Evolutionary conservation across 2,888 invertebrate genomes (phyloP).

Genomic region (Apotomis capreana): DNA sequence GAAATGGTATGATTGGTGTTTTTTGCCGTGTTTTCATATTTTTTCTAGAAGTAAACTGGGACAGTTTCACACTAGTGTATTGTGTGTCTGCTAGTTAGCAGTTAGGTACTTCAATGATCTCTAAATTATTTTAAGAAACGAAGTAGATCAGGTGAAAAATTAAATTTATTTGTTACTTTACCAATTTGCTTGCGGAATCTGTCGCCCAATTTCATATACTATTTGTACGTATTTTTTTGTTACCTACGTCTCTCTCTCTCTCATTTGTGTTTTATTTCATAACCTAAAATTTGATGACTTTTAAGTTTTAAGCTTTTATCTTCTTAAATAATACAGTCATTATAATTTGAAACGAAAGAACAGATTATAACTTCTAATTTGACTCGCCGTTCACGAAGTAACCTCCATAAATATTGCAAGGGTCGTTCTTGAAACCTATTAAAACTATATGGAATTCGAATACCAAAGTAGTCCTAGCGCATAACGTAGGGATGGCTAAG

Average conservation of each 20-base stretch:
- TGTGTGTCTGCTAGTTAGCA: too few relatives aligned
- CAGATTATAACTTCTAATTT: not conserved
- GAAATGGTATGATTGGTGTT: slow-evolving; percentile 26
- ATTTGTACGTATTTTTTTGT: too few relatives aligned
- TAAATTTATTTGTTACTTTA: too few relatives aligned
- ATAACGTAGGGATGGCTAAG: slow-evolving; percentile 49
- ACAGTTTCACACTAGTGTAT: not conserved
- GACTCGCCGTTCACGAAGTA: slow-evolving; percentile 15
- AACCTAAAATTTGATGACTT: too few relatives aligned
- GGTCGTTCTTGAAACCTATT: slow-evolving; percentile 46
- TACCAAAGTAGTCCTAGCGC: slow-evolving; percentile 49
- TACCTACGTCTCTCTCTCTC: too few relatives aligned
- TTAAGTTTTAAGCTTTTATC: too few relatives aligned
- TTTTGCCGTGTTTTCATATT: slow-evolving; percentile 21
- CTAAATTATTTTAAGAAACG: too few relatives aligned
- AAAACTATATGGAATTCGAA: slow-evolving; percentile 53
- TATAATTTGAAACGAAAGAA: not conserved
- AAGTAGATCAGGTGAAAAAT: too few relatives aligned
- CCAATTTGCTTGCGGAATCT: too few relatives aligned
- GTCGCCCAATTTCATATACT: too few relatives aligned
- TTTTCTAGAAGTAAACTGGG: not conserved
- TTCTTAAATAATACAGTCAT: not conserved
- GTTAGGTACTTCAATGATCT: too few relatives aligned
- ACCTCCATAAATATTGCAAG: slow-evolving; percentile 53
- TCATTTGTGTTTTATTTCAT: too few relatives aligned